These are phyloP conservation scores for Ectemnius lituratus DNA, from an alignment of 2,888 invertebrate species.

Conservation along the genomic window DNA sequence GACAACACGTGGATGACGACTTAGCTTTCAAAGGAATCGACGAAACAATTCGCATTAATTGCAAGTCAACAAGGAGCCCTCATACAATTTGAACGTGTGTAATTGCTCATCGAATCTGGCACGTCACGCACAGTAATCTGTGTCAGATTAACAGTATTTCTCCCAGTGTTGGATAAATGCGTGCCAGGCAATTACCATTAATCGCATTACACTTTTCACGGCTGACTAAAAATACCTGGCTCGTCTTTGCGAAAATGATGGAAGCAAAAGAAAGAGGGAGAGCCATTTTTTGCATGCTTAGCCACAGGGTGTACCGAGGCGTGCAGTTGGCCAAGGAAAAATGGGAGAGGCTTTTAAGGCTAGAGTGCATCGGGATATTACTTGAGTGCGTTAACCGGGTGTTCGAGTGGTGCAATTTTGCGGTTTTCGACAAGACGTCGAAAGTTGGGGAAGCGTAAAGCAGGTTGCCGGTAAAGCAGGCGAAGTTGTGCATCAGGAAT, in stretches of 20 bases:
- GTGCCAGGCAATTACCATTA: neutral
- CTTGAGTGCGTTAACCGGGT: too few species aligned
- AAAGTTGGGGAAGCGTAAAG: neutral
- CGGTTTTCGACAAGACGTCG: neutral
- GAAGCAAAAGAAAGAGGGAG: too few species aligned
- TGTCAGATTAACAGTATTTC: constrained; percentile 55
- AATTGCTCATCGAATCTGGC: constrained; percentile 50
- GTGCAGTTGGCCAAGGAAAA: too few species aligned
- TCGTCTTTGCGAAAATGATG: too few species aligned
- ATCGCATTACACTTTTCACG: neutral
- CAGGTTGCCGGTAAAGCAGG: neutral
- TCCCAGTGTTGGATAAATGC: constrained; percentile 24
- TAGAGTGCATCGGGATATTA: too few species aligned
- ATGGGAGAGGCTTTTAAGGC: too few species aligned
- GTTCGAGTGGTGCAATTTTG: neutral
- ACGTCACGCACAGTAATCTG: constrained; percentile 56
- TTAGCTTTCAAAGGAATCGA: constrained; percentile 22
- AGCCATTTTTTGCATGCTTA: too few species aligned
- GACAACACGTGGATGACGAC: constrained; percentile 12
- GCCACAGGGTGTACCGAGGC: too few species aligned
- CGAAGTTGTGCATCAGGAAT: neutral
- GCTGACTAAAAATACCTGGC: neutral
- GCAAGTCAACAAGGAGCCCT: constrained; percentile 36
- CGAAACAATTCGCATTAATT: constrained; percentile 18
- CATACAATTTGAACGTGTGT: constrained; percentile 42